Base-by-base conservation (phyloP, 1,140 invertebrate genomes). In the Nylanderia fulva region DNA sequence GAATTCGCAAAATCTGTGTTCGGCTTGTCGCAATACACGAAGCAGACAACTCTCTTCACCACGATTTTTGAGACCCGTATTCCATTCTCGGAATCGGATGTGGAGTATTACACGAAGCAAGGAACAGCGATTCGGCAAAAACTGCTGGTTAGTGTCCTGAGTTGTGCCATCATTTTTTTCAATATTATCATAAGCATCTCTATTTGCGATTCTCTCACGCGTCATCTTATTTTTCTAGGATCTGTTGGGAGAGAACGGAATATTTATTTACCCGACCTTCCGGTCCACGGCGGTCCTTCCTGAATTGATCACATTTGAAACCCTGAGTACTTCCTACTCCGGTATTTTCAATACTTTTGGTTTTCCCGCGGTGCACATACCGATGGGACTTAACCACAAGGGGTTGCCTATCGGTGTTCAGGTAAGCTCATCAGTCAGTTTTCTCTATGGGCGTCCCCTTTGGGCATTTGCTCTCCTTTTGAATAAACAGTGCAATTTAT, bases 251-350 rank as follows among this genome's bases (percentile, higher is more conserved):
- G 94, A 96, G 1, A 94, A 97, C 91, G 97, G 96, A 2, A 96
- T 98, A 27, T 93, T 98, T n/a, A 91, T 98, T 1, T 97, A 96
- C 90, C 98, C 98, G 11, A 96, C 96, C 5, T 97, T 97, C 93
- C 96, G 96, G 9, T 93, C 93, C 9, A 84, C 95, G 1, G 97
- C 97, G 0, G 95, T 96, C 0, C 96, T 96, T 71, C 97, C 97
- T 91, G 94, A 96, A 13, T 0, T 64, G 69, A 95, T 96, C 95
- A 96, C 29, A 1, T 82, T 92, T 96, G 68, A 60, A 95, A 95
- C 13, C 93, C 96, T 11, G 94, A 96, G 63, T n/a, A 2, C 7
- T 96, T 96, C 79, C 96, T 96, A 98, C 93, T 96, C 96, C 2
- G 96, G 96, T 86, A 91, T 98, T 29, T 97, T 97, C 90, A 98